phyloP scores from a whole-genome alignment of 1,140 invertebrate species.

The Drosophila albomicans region DNA sequence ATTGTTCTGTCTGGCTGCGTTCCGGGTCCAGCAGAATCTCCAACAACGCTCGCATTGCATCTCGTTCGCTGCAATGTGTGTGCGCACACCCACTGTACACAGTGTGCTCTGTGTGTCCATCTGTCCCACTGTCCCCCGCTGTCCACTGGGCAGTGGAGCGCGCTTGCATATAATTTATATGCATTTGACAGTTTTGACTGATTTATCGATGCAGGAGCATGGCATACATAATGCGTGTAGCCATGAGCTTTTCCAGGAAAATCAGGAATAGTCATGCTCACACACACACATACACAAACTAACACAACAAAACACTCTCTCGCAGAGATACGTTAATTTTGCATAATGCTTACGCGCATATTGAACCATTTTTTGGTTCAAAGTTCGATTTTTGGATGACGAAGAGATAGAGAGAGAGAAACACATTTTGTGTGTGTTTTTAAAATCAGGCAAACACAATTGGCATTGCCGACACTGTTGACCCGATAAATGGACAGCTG shows the following conservation, averaged over 20 bases:
- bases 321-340: slow-evolving; percentile 59
- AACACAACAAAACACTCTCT: slow-evolving; percentile 19
- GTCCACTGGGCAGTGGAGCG: slow-evolving; percentile 59
- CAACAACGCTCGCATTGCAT: slow-evolving; percentile 5
- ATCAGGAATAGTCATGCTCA: slow-evolving; percentile 73
- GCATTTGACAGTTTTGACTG: slow-evolving; percentile 83
- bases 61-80: not conserved
- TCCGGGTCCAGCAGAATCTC: slow-evolving; percentile 16
- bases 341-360: slow-evolving; percentile 61
- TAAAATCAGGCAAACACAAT: slow-evolving; percentile 15
- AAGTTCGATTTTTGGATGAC: not conserved
- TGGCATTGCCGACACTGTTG: slow-evolving; percentile 19
- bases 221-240: slow-evolving; percentile 80
- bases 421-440: not conserved
- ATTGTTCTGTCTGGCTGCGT: slow-evolving; percentile 66
- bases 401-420: not conserved
- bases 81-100: slow-evolving; percentile 20
- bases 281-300: slow-evolving; percentile 22
- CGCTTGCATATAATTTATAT: slow-evolving; percentile 82
- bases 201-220: slow-evolving; percentile 81
- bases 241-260: slow-evolving; percentile 71
- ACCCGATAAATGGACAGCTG: slow-evolving; percentile 54
- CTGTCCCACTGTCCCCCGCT: slow-evolving; percentile 41
- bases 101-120: no score
- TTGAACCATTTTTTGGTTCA: slow-evolving; percentile 27